Base-by-base conservation (phyloP, 2,888 invertebrate genomes). In the Bhutanitis thaidina region DNA sequence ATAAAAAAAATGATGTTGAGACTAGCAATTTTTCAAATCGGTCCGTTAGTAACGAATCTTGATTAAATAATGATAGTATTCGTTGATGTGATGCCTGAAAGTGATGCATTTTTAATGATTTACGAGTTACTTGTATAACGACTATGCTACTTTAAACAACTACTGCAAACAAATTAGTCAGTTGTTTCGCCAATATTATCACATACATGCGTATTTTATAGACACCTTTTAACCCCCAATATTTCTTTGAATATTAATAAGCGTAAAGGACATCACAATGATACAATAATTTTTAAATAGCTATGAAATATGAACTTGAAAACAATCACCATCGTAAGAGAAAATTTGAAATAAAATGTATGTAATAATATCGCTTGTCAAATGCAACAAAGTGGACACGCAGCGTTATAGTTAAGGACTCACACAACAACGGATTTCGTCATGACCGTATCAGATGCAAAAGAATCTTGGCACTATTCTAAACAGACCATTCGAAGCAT, bases 1-100 rank as follows among this genome's bases (percentile, higher is more conserved):
- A 15, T 25, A 43, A 49, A 46, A 53, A 44, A 20, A 39, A 49
- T 38, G 25, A 27, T 38, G 45, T 84, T 87, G 87, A 88, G 87
- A 88, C 87, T 87, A 88, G 88, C 88, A 68, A 79, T 84, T 81
- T 61, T 77, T 66, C 59, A 69, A 60, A 71, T 77, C 83, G 83
- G 82, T 76, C 74, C 58, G 48, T 54, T 51, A 51, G 51, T 51
- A 45, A 41, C 40, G 32, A 43, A 30, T 35, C 27, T 39, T 27
- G 43, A 52, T 53, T 37, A 44, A 34, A 25, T 39, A 35, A 40
- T 47, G 43, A 48, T 27, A 4, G 8, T 14, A 40, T 43, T 40
- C 40, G 47, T 51, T 40, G 2, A 43, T 35, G 38, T 38, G 35
- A 38, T 39, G 36, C 41, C 30, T 40, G 34, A 37, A 40, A 44